Conservation (phyloP, 2,113 vertebrate species). For the Meriones unguiculatus region DNA sequence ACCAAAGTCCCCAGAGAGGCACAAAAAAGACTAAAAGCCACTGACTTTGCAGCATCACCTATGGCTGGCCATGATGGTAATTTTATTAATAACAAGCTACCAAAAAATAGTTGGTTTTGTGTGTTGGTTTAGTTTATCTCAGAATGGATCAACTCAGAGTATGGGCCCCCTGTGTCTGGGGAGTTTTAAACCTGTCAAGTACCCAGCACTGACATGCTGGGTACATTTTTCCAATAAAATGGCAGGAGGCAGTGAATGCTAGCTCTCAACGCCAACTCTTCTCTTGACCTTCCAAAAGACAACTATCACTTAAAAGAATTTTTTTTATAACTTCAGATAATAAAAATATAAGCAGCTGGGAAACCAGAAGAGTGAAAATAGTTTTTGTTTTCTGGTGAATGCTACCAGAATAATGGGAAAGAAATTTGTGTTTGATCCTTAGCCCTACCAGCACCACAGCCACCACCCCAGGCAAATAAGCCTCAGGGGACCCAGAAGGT, state of each 20-base stretch:
- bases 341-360: slow-evolving; percentile 69
- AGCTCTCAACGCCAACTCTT: not conserved
- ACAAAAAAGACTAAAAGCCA: not conserved
- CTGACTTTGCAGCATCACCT: not conserved
- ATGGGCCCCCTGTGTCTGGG: not conserved
- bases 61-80: not conserved
- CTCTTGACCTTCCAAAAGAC: slow-evolving; percentile 43
- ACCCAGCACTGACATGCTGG: not conserved
- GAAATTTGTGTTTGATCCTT: slow-evolving; percentile 14
- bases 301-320: not conserved
- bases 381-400: not conserved
- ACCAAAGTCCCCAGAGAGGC: not conserved
- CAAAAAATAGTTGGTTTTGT: not conserved
- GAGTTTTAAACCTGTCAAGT: not conserved
- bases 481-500: not conserved
- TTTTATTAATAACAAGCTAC: not conserved
- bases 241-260: slow-evolving; percentile 9
- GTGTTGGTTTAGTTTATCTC: not conserved
- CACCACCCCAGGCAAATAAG: not conserved
- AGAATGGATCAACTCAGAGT: not conserved
- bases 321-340: slow-evolving; percentile 41
- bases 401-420: not conserved
- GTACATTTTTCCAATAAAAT: not conserved
- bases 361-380: slow-evolving; percentile 33
- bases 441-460: not conserved